These are phyloP conservation scores for Neotragus moschatus DNA, from an alignment of 2,113 vertebrate species.

Conservation along the genomic window DNA sequence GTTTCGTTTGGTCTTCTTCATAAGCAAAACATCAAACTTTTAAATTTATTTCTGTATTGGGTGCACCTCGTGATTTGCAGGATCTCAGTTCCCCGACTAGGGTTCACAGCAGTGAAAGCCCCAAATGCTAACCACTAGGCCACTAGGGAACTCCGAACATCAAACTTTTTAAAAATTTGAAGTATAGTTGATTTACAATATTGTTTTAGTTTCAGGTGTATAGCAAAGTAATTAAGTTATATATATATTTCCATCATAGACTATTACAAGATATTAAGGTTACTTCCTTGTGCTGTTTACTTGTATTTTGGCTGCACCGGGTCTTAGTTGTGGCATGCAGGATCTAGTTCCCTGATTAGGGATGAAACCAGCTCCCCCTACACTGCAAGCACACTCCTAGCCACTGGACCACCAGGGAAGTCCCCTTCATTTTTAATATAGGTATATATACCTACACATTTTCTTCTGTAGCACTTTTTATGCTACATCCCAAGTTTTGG, in stretches of 20 bases:
- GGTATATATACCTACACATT: neutral
- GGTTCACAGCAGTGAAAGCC: neutral
- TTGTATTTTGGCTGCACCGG: neutral
- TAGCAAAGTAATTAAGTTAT: neutral
- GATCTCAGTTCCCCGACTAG: neutral
- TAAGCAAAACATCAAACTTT: neutral
- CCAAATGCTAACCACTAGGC: neutral
- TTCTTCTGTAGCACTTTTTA: neutral
- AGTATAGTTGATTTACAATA: neutral
- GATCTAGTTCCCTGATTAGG: neutral
- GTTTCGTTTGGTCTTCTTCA: neutral
- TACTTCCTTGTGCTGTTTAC: neutral
- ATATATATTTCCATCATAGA: neutral
- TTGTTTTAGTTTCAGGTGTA: neutral
- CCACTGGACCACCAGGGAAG: neutral
- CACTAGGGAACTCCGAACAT: neutral
- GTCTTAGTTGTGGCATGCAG: neutral
- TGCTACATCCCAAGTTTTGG: neutral
- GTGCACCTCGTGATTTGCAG: neutral
- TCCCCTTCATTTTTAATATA: neutral
- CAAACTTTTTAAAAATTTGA: neutral
- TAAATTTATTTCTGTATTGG: neutral
- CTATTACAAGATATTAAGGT: neutral
- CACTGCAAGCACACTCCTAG: neutral
- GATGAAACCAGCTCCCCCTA: rapidly evolving